phyloP scores from a whole-genome alignment of 2,888 invertebrate genomes.

The Sceliomorpha sp. region DNA sequence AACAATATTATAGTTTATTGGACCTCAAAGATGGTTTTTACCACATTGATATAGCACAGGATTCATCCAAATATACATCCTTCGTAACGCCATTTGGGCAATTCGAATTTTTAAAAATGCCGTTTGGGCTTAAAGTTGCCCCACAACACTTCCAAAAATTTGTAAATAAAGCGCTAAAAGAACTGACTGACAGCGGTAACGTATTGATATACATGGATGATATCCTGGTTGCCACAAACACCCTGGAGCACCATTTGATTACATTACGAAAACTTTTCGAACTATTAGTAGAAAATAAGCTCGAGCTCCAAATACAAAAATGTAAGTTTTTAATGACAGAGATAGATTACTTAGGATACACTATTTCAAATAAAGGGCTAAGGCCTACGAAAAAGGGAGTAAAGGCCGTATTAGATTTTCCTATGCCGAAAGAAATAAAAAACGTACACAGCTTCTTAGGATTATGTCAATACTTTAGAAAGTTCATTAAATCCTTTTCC shows the following conservation, averaged over 20 bases:
- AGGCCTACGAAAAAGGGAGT: constrained; percentile 50
- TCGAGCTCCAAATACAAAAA: constrained; percentile 48
- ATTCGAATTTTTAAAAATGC: too few species aligned
- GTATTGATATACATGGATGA: constrained; percentile 43
- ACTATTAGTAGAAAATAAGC: constrained; percentile 14
- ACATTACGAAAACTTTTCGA: constrained; percentile 24
- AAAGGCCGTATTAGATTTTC: constrained; percentile 56
- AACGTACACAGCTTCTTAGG: constrained; percentile 63
- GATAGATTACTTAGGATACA: constrained; percentile 60
- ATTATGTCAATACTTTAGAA: constrained; percentile 62
- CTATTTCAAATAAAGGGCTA: constrained; percentile 50
- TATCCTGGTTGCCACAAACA: constrained; percentile 29
- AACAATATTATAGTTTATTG: constrained; percentile 6
- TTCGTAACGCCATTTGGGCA: too few species aligned
- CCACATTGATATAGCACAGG: constrained; percentile 12
- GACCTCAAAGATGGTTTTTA: too few species aligned
- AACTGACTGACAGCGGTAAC: constrained; percentile 12
- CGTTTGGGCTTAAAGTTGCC: too few species aligned
- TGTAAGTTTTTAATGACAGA: constrained; percentile 51
- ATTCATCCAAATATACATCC: constrained; percentile 15
- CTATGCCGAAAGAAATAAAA: constrained; percentile 51
- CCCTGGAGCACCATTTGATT: constrained; percentile 24
- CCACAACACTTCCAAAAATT: too few species aligned
- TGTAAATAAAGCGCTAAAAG: constrained; percentile 34
- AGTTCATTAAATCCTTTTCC: constrained; percentile 59